Evolutionary conservation across 2,113 vertebrate genomes (phyloP).

Genomic region (Erpornis zantholeuca): DNA sequence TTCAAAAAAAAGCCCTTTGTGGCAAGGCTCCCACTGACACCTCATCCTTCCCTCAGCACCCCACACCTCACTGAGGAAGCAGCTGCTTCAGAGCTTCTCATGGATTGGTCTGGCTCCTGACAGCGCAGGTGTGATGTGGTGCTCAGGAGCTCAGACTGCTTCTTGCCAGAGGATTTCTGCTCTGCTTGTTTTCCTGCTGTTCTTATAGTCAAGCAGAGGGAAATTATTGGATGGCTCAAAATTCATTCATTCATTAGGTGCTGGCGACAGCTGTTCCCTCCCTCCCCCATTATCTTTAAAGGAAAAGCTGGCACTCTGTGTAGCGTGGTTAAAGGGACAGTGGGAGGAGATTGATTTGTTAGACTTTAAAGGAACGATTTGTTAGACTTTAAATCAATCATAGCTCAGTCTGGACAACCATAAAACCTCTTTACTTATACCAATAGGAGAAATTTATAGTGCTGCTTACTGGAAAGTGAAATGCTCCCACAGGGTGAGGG

Average conservation of each 20-base stretch:
- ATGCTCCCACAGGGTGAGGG: not conserved
- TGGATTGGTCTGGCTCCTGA: fast-evolving
- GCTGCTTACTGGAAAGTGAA: not conserved
- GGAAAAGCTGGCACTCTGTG: not conserved
- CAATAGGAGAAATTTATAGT: conserved; percentile 21
- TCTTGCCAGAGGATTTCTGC: not conserved
- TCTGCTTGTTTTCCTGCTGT: not conserved
- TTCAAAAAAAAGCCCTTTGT: not conserved
- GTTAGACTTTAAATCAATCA: conserved; percentile 42
- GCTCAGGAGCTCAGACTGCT: not conserved
- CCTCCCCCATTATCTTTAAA: not conserved
- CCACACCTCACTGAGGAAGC: not conserved
- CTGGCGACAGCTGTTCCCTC: not conserved
- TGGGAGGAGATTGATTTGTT: conserved; percentile 19
- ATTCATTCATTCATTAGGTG: not conserved
- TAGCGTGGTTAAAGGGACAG: not conserved
- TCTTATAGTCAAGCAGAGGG: not conserved
- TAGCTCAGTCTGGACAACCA: not conserved
- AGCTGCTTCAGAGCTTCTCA: not conserved
- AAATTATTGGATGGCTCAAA: not conserved
- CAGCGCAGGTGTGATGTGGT: not conserved
- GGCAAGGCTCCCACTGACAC: fast-evolving
- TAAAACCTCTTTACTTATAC: conserved; percentile 36
- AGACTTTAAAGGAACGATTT: not conserved
- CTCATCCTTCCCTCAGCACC: not conserved